Evolutionary conservation across 2,797 vertebrate species (phyloP), one percentile per base, ranked within the genome.

Genomic region (Acestrorhynchus altus): DNA sequence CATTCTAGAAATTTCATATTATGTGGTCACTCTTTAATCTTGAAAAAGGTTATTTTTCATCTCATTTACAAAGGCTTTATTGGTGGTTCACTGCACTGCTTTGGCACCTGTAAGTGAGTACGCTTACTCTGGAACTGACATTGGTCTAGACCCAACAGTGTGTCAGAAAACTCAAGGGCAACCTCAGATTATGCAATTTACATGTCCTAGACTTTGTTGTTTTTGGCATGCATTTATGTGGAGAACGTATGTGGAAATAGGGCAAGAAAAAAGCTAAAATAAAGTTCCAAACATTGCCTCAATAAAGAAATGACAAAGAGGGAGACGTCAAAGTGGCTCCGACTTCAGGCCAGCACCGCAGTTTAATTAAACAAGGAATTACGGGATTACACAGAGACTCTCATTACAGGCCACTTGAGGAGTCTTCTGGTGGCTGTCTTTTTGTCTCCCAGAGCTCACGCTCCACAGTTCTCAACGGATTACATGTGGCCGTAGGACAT

Each of bases 331-430:
- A 88, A 89, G 83, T 65, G 87, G 78, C 84, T 90, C 84, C 85
- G 84, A 90, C 81, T 88, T 81, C 85, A 88, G 88, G 88, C 89
- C 80, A 76, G 83, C 90, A 88, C 90, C 83, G 83, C 87, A 93
- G 91, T 94, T 94, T 93, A 94, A 95, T 94, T 92, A 94, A 94
- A 93, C 92, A 92, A 92, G 92, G 93, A 93, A 94, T 94, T 95
- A 92, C 89, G 89, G 94, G 94, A 95, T 96, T 94, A 95, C 89
- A 88, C 77, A 54, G 83, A 89, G 88, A 82, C 83, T 91, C 87
- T 90, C 86, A 91, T 92, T 92, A 90, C 87, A 91, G 90, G 81
- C 90, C 88, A 90, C 89, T 92, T 88, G 88, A 91, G 87, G 90
- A 91, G 88, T 89, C 87, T 88, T 82, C 81, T 86, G 81, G 87